These are phyloP conservation scores for Arnoldichthys spilopterus DNA, from an alignment of 2,797 vertebrate genomes.

Conservation along the genomic window DNA sequence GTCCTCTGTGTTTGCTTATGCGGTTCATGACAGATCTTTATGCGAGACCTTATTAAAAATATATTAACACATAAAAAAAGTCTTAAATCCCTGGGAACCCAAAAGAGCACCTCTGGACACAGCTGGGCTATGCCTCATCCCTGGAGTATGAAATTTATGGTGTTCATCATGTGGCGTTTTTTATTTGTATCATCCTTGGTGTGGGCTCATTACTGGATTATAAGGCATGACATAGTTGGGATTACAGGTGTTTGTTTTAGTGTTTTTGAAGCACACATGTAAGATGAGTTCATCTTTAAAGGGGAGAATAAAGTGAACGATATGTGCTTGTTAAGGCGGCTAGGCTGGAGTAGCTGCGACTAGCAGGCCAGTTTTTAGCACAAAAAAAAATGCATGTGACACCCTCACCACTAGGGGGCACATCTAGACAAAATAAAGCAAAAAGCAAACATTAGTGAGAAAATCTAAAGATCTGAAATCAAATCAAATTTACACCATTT, in stretches of 20 bases:
- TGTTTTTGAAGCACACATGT: slow-evolving; percentile 21
- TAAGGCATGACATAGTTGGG: slow-evolving; percentile 11
- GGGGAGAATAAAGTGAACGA: neutral
- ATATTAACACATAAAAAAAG: slow-evolving; percentile 33
- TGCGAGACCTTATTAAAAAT: slow-evolving; percentile 40
- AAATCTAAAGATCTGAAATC: neutral
- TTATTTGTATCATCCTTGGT: slow-evolving; percentile 7
- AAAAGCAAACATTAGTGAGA: neutral
- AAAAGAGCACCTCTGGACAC: neutral
- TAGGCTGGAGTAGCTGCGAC: neutral
- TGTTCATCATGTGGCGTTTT: slow-evolving; percentile 34
- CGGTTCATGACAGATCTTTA: slow-evolving; percentile 26
- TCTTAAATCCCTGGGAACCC: slow-evolving; percentile 4
- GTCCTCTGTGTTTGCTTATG: slow-evolving; percentile 34
- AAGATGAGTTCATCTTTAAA: neutral
- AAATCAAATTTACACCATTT: too few species aligned
- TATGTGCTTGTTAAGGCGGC: neutral
- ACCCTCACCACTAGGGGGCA: slow-evolving; percentile 25
- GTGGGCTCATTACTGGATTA: slow-evolving; percentile 8
- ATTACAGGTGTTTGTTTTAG: slow-evolving; percentile 4
- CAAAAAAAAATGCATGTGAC: neutral
- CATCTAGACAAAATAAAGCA: slow-evolving; percentile 21
- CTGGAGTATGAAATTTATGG: slow-evolving; percentile 25
- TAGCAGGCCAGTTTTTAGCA: neutral
- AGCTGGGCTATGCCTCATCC: neutral